Conservation (phyloP, 1,140 invertebrate species). For the Halictus rubicundus region DNA sequence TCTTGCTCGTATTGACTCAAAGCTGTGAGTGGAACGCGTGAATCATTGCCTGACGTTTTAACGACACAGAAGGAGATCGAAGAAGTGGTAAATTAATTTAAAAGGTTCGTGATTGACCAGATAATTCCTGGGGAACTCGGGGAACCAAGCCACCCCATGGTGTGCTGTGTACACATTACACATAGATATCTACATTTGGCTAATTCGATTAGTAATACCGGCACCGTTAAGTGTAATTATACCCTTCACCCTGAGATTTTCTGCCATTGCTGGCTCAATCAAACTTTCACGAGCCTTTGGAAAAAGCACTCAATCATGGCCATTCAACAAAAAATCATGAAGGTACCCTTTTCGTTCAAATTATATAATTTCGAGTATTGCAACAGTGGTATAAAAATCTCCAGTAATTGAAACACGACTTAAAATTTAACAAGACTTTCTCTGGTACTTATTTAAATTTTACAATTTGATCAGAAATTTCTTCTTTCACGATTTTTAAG, state of each 20-base stretch:
- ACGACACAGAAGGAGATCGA: neutral
- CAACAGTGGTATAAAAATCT: no score
- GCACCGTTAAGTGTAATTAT: slow-evolving; percentile 5
- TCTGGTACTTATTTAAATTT: no score
- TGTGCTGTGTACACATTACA: neutral
- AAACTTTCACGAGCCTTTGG: neutral
- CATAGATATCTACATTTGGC: neutral
- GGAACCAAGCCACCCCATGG: slow-evolving; percentile 5
- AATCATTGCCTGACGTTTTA: slow-evolving; percentile 12
- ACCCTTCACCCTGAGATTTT: neutral
- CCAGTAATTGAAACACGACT: no score
- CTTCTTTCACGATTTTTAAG: neutral
- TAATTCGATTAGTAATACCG: neutral
- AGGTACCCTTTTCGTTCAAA: no score
- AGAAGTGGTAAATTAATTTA: slow-evolving; percentile 33
- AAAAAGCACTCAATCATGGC: no score
- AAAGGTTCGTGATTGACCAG: neutral
- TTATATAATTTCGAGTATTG: no score
- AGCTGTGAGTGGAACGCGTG: neutral
- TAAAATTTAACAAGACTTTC: no score
- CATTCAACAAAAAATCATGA: no score
- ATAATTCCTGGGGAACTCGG: slow-evolving; percentile 8
- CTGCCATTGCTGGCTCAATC: neutral
- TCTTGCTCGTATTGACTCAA: neutral
- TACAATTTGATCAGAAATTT: no score